Conservation (phyloP, 2,113 vertebrate genomes). For the Psilopogon haemacephalus region DNA sequence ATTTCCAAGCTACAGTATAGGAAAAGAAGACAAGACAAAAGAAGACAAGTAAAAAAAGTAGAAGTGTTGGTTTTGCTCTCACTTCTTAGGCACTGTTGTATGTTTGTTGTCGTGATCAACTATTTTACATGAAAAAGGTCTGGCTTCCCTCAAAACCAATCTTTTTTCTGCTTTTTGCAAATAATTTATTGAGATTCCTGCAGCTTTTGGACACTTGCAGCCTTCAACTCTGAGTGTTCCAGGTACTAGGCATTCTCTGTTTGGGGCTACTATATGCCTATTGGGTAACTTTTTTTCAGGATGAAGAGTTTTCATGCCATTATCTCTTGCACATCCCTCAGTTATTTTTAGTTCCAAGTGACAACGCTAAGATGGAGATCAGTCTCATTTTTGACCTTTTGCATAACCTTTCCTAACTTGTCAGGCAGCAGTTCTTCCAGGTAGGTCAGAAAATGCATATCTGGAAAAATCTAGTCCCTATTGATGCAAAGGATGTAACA, state of each 20-base stretch:
- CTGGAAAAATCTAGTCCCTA: not conserved
- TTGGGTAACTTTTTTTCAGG: not conserved
- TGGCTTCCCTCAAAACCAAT: not conserved
- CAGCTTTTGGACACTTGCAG: not conserved
- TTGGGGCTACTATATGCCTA: not conserved
- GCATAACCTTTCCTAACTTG: not conserved
- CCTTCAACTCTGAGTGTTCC: not conserved
- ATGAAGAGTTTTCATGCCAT: not conserved
- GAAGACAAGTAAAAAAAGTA: not conserved
- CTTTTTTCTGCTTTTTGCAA: not conserved
- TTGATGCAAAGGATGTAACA: not conserved
- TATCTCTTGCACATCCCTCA: not conserved
- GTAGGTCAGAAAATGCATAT: not conserved
- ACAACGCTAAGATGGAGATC: not conserved
- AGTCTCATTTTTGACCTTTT: not conserved
- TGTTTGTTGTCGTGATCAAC: not conserved
- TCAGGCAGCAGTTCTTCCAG: not conserved
- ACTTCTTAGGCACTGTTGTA: not conserved
- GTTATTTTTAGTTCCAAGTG: not conserved
- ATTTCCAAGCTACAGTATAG: not conserved
- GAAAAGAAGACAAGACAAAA: not conserved
- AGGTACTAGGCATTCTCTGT: not conserved
- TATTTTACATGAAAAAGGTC: not conserved
- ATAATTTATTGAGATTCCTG: not conserved
- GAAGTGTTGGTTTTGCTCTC: not conserved